Evolutionary conservation across 2,888 invertebrate species (phyloP).

Genomic region (Lymantria dispar): DNA sequence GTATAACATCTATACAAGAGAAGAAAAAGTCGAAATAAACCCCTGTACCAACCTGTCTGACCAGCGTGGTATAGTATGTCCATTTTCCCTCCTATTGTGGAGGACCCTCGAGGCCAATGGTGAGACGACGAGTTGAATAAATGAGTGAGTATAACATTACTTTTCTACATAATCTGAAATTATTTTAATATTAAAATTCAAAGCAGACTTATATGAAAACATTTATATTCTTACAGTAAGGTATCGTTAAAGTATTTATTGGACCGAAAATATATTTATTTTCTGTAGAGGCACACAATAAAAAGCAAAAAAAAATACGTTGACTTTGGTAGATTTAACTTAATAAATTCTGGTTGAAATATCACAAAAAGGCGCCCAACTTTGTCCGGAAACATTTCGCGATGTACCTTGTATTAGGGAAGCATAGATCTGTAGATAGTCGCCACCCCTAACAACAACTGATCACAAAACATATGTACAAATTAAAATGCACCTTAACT

Average conservation of each 20-base stretch:
- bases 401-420: constrained; percentile 53
- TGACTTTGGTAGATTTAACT: constrained; percentile 30
- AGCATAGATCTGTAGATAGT: constrained; percentile 32
- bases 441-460: constrained; percentile 23
- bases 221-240: too few relatives aligned
- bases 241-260: constrained; percentile 8
- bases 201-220: too few relatives aligned
- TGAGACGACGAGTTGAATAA: too few relatives aligned
- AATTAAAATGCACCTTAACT: constrained; percentile 8
- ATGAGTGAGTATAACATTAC: too few relatives aligned
- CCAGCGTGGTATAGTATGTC: too few relatives aligned
- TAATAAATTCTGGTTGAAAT: constrained; percentile 48
- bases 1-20: too few relatives aligned
- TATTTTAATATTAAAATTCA: too few relatives aligned
- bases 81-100: too few relatives aligned
- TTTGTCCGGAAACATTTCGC: constrained; percentile 47
- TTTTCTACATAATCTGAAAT: too few relatives aligned
- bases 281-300: background rate
- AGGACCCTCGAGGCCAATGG: too few relatives aligned
- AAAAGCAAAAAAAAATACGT: constrained; percentile 13
- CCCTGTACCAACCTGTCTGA: too few relatives aligned
- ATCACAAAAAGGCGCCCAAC: constrained; percentile 33
- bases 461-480: background rate
- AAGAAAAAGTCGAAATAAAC: too few relatives aligned
- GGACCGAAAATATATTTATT: constrained; percentile 5